Percentiles rank a stretch among this genome's conserved stretches.
Evolutionary conservation across 92 coral and sea anemone genomes (phyloP).

Genomic region (Palythoa grandis): DNA sequence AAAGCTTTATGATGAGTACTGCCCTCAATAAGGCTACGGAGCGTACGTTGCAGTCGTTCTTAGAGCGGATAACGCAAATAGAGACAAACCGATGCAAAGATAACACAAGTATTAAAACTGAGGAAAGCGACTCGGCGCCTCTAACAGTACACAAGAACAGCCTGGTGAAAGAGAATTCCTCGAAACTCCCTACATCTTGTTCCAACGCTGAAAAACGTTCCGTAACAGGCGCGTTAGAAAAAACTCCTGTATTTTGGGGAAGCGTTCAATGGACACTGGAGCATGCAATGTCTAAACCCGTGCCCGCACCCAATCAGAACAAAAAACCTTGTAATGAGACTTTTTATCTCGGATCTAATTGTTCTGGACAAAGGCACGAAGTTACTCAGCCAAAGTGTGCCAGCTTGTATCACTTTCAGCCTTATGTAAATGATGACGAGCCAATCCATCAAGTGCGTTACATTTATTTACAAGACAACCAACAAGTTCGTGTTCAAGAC

Average conservation of each 20-base stretch:
- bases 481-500: not conserved
- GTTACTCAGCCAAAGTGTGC: not conserved
- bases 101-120: not conserved
- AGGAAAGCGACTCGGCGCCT: not conserved
- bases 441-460: not conserved
- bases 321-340: not conserved
- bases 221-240: not conserved
- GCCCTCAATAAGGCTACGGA: not conserved
- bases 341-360: not conserved
- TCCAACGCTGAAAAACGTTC: not conserved
- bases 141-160: not conserved
- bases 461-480: not conserved
- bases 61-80: constrained; percentile 10
- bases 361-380: constrained; percentile 1
- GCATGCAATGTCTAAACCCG: not conserved
- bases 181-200: not conserved
- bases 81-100: constrained; percentile 19
- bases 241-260: not conserved
- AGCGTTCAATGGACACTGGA: not conserved
- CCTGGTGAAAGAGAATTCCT: not conserved
- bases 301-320: constrained; percentile 5
- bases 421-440: not conserved
- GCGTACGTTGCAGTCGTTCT: constrained; percentile 8
- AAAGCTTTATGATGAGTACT: not conserved
- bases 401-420: too few species aligned